phyloP scores from a whole-genome alignment of 1,140 invertebrate species.

The Littorina saxatilis region DNA sequence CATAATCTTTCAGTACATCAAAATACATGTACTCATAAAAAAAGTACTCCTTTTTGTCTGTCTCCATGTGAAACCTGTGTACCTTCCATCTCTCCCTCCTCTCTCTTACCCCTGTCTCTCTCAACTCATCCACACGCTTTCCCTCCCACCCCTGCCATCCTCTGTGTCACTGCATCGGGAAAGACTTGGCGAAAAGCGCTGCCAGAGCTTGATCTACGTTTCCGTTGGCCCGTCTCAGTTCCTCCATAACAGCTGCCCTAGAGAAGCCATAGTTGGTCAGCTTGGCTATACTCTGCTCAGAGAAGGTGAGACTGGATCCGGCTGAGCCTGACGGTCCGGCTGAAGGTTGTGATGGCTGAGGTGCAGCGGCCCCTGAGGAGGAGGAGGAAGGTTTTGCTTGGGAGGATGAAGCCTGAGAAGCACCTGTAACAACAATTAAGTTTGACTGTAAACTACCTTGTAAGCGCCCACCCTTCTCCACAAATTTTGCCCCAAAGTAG shows the following conservation, averaged over 20 bases:
- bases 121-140: neutral
- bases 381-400: slow-evolving; percentile 22
- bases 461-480: no score
- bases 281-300: slow-evolving; percentile 59
- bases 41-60: no score
- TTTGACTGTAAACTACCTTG: no score
- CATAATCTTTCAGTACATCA: no score
- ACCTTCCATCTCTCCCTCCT: no score
- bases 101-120: neutral
- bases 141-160: neutral
- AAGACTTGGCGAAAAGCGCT: slow-evolving; percentile 69
- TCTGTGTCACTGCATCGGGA: slow-evolving; percentile 32
- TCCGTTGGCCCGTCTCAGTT: slow-evolving; percentile 65
- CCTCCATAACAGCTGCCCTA: slow-evolving; percentile 66
- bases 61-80: no score
- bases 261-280: slow-evolving; percentile 68
- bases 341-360: neutral
- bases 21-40: no score
- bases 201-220: slow-evolving; percentile 69
- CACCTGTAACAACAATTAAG: no score
- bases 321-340: slow-evolving; percentile 26
- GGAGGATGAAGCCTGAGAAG: neutral
- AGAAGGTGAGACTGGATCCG: slow-evolving; percentile 51
- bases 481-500: no score
- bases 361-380: neutral